Percentiles rank a stretch among this genome's conserved stretches.
phyloP scores from a whole-genome alignment of 1,140 invertebrate genomes.

The Lamellibrachia luymesi region DNA sequence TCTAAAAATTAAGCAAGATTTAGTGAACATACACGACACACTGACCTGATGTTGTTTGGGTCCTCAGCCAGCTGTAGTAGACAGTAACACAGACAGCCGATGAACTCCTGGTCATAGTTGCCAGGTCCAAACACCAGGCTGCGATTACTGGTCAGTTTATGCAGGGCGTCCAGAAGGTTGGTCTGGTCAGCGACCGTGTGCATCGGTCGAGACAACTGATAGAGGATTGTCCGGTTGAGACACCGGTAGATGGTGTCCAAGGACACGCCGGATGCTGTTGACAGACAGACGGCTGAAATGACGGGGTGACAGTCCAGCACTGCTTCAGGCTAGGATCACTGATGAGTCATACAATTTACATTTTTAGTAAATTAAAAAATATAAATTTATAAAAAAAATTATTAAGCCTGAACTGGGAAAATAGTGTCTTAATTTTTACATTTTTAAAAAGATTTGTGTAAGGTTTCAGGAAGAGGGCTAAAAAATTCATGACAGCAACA shows the following conservation, averaged over 20 bases:
- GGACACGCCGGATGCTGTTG: constrained; percentile 55
- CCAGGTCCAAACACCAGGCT: constrained; percentile 89
- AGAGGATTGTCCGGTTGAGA: constrained; percentile 90
- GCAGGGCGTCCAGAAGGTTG: constrained; percentile 86
- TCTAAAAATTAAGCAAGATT: no score
- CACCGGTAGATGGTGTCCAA: constrained; percentile 86
- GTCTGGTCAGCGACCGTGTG: constrained; percentile 81
- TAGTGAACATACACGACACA: background rate
- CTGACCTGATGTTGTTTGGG: constrained; percentile 77
- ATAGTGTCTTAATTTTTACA: no score
- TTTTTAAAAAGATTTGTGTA: no score
- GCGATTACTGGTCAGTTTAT: constrained; percentile 81
- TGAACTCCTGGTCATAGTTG: constrained; percentile 92
- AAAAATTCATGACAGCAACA: no score
- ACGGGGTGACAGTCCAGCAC: background rate
- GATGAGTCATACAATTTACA: no score
- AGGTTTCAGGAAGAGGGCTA: no score
- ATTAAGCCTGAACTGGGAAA: no score
- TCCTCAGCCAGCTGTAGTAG: constrained; percentile 89
- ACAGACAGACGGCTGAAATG: background rate
- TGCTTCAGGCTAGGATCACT: no score
- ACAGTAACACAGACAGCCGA: constrained; percentile 92
- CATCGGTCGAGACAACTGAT: constrained; percentile 84
- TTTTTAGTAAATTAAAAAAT: no score
- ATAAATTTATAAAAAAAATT: no score